These are phyloP conservation scores for Acanthaster planci DNA, from an alignment of 35 echinoderm and acorn worm species.

Conservation along the genomic window DNA sequence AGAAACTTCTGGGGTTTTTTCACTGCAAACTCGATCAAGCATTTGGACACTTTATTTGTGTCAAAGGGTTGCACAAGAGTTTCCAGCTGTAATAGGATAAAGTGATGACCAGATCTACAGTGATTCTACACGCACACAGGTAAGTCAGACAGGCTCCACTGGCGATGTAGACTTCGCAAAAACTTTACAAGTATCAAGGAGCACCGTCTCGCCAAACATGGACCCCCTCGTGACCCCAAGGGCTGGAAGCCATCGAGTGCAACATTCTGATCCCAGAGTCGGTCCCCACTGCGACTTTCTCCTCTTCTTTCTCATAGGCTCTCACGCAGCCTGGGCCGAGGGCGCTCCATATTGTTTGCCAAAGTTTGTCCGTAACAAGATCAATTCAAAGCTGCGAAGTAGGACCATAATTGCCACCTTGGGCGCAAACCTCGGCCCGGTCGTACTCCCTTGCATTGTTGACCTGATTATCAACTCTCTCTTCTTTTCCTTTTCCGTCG, in stretches of 20 bases:
- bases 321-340: neutral
- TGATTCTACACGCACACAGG: too few relatives aligned
- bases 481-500: neutral
- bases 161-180: too few relatives aligned
- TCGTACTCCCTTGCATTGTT: neutral
- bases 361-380: slow-evolving; percentile 23
- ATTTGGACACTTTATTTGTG: too few relatives aligned
- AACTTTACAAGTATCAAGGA: too few relatives aligned
- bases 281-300: neutral
- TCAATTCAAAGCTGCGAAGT: neutral
- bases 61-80: too few relatives aligned
- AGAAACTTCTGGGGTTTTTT: too few relatives aligned
- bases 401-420: slow-evolving; percentile 17
- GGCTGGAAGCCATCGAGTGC: neutral
- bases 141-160: too few relatives aligned
- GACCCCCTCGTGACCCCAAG: neutral
- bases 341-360: slow-evolving; percentile 17
- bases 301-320: neutral
- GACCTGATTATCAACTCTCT: neutral
- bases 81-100: too few relatives aligned
- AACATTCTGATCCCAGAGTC: neutral
- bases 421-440: neutral
- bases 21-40: too few relatives aligned
- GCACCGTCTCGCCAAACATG: neutral
- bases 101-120: too few relatives aligned